These are phyloP conservation scores for Himalopsyche kuldschensis DNA, from an alignment of 2,888 invertebrate genomes.

Conservation along the genomic window DNA sequence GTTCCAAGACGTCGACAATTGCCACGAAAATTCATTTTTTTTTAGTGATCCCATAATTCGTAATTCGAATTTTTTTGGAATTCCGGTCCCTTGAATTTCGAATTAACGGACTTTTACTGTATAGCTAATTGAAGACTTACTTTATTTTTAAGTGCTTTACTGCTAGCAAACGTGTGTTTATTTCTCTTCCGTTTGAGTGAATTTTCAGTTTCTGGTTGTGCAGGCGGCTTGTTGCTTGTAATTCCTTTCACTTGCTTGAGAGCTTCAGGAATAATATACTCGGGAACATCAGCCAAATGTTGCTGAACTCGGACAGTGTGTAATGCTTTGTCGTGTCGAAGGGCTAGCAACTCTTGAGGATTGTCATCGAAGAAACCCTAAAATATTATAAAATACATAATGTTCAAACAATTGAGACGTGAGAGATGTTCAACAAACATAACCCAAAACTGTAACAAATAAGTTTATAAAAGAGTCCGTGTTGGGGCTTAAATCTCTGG, in stretches of 20 bases:
- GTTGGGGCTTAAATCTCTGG: too few species aligned
- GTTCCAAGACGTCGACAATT: too few species aligned
- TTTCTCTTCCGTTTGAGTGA: conserved; percentile 48
- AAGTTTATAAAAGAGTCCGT: too few species aligned
- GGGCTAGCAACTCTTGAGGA: conserved; percentile 80
- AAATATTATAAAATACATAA: conserved; percentile 40
- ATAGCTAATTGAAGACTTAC: too few species aligned
- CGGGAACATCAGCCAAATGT: conserved; percentile 89
- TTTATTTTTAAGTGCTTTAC: conserved; percentile 54
- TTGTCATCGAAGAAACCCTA: conserved; percentile 91
- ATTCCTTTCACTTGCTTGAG: conserved; percentile 67
- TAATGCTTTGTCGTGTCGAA: conserved; percentile 83
- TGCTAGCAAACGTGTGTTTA: conserved; percentile 45
- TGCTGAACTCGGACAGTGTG: conserved; percentile 82
- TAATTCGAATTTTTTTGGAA: too few species aligned
- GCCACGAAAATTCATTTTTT: too few species aligned
- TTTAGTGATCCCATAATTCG: too few species aligned
- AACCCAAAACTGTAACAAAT: too few species aligned
- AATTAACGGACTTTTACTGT: too few species aligned
- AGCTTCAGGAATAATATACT: conserved; percentile 83
- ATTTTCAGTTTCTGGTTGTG: conserved; percentile 43
- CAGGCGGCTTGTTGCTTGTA: conserved; percentile 32
- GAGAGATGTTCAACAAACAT: too few species aligned
- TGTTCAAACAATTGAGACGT: too few species aligned
- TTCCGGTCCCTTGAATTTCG: too few species aligned